Conservation (phyloP, 1,140 invertebrate genomes). For the Drosophila ironensis region DNA sequence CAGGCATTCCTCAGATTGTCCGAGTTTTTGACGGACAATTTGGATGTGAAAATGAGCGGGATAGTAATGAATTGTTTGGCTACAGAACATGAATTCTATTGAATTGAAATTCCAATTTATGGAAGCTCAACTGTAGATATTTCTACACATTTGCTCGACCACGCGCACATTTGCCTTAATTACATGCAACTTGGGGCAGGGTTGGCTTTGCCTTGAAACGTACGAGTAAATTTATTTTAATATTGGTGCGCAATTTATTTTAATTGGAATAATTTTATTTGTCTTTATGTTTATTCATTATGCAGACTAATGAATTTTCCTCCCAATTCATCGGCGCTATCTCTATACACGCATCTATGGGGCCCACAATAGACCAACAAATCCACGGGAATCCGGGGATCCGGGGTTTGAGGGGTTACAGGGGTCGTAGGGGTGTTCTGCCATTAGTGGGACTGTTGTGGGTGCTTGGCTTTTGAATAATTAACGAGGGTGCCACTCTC, state of each 20-base stretch:
- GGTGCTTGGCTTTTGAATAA: conserved; percentile 76
- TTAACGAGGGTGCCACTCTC: conserved; percentile 76
- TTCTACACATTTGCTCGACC: neutral
- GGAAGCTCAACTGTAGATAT: conserved; percentile 11
- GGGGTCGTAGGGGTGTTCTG: conserved; percentile 13
- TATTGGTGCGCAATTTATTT: conserved; percentile 80
- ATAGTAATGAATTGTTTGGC: too few species aligned
- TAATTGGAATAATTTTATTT: conserved; percentile 82
- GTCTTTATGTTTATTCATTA: conserved; percentile 81
- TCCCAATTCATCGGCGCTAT: conserved; percentile 47
- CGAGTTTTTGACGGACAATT: too few species aligned
- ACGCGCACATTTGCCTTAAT: conserved; percentile 54
- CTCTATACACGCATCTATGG: conserved; percentile 47
- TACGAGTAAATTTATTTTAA: conserved; percentile 78
- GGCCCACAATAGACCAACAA: conserved; percentile 18
- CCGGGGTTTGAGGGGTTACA: neutral
- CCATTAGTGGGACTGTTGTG: conserved; percentile 60
- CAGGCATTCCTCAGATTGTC: too few species aligned
- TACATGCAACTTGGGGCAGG: conserved; percentile 28
- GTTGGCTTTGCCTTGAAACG: conserved; percentile 50
- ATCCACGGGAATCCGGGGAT: too few species aligned
- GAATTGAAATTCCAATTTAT: conserved; percentile 9
- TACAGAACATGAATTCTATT: too few species aligned
- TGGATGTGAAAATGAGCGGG: too few species aligned
- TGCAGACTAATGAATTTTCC: conserved; percentile 75